Evolutionary conservation across 2,797 vertebrate genomes (phyloP), one percentile per base, ranked within the genome.

Genomic region (Benthosema pterotum): DNA sequence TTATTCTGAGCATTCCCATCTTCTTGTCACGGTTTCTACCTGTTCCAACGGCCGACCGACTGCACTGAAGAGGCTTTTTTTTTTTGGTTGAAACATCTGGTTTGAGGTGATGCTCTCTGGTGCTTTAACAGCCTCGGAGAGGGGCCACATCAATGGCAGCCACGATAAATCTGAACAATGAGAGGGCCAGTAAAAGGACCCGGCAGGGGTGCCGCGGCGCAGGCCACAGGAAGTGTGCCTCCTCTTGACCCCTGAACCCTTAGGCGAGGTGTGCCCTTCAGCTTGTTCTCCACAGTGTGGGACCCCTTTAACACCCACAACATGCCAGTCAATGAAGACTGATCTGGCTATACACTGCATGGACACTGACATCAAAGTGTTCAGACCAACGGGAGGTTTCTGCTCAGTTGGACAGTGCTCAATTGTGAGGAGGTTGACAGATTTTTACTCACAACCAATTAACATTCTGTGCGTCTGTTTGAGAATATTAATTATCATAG

Each of bases 41-140:
- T 49, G 55, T 64, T 72, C 80, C 77, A 43, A 75, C 32, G 2
- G 32, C 32, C 57, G 77, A 77, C 72, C 59, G 75, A 64, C 68
- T 67, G 78, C 69, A 16, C 69, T 2, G 61, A 67, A 14, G 65
- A 84, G 70, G 57, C 67, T 52, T 59, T n/a, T n/a, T n/a, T n/a
- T n/a, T n/a, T n/a, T 75, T 72, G 58, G 81, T 70, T 79, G 71
- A 75, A 88, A 92, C 91, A 91, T 92, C 88, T 92, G 90, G 86
- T 86, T 84, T 70, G 67, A 77, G 83, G 86, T 83, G 87, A 87
- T 83, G 81, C 78, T 89, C 81, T 90, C 89, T 90, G 89, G 87
- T 85, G 83, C 86, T 87, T 87, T 56, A 83, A 85, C 68, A 65
- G 80, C 54, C 81, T 80, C 83, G 61, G 80, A 12, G 1, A 85